Base-by-base conservation (phyloP, 2,888 invertebrate genomes). In the Pollenia amentaria region DNA sequence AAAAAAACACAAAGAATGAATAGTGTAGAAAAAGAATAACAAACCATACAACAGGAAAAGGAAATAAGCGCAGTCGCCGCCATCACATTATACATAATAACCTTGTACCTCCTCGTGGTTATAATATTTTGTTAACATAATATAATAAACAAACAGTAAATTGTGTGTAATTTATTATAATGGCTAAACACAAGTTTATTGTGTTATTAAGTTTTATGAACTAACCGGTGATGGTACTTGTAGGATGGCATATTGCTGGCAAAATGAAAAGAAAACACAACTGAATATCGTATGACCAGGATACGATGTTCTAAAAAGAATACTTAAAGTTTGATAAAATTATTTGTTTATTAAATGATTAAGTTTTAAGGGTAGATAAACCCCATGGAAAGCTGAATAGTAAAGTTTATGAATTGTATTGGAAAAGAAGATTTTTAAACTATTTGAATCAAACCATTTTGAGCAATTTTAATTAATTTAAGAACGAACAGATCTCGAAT, bases 71-170 rank as follows among this genome's bases (percentile, higher is more conserved):
- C 55, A 69, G 69, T 70, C 53, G 38, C 51, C 46, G 44, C 38
- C 65, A 53, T n/a, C 14, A 46, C 55, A 76, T 51, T 55, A 70
- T 29, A 29, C 29, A 29, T 60, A 48, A 79, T 75, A 29, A n/a
- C 8, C 53, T 67, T 60, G n/a, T 60, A 65, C 7, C 18, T 42
- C 21, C 75, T 62, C 67, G 29, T 75, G 51, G 44, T 70, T 72
- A 53, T 80, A 64, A 38, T 62, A n/a, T 62, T 18, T 64, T 72
- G 46, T 79, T 44, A 78, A 53, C 60, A 55, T 75, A 75, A 79
- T 75, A 69, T 51, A 75, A 86, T 78, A 79, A 78, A 64, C 64
- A 78, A 78, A 85, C 81, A 81, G 57, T 77, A 81, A 85, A 72
- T 65, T 81, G 65, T 77, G 44, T 80, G 77, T 78, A 78, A 85